Evolutionary conservation across 2,888 invertebrate species (phyloP), one percentile per base, ranked within the genome.

Genomic region (Sipha maydis): DNA sequence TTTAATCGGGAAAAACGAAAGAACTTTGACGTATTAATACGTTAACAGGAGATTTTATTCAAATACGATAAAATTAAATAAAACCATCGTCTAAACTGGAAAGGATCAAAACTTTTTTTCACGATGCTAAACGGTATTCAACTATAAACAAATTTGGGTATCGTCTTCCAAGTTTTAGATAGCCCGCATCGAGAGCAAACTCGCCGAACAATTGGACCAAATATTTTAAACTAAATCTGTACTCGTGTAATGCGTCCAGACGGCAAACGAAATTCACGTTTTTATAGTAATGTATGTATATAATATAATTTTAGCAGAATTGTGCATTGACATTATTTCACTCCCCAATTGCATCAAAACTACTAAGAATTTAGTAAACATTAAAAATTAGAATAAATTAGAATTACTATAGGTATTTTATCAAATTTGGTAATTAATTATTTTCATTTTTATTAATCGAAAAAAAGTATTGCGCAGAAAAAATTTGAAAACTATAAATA

Each of bases 111-210:
- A 84, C 84, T 84, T 76, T 84, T 25, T 54, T 8, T 11, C n/a
- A 25, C 9, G n/a, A 76, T 41, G 38, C 21, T 28, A 84, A 76
- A 76, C 56, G 75, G 31, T 21, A 61, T 76, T 28, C 61, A 41
- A 76, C 48, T 67, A 41, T 31, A 85, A 67, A 76, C 48, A 56
- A 21, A 41, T 85, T 85, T 28, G 38, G 61, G 75, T 28, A 61
- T n/a, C 9, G 84, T 76, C 7, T 76, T 75, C 31, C 19, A 41
- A 84, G 84, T 76, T 76, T 41, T 61, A 67, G 41, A 41, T 84
- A 38, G 76, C 84, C 84, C 84, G 67, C 84, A 84, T 84, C 61
- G 76, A 76, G 76, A 76, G 31, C 76, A 25, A 67, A 67, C 84
- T 76, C 61, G 7, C 76, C 5, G 31, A 84, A 61, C 84, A 76